Percentiles rank a stretch among this genome's conserved stretches.
These are phyloP conservation scores for Chrysogorgia sp. DNA, from an alignment of 92 coral and sea anemone species.

Conservation along the genomic window DNA sequence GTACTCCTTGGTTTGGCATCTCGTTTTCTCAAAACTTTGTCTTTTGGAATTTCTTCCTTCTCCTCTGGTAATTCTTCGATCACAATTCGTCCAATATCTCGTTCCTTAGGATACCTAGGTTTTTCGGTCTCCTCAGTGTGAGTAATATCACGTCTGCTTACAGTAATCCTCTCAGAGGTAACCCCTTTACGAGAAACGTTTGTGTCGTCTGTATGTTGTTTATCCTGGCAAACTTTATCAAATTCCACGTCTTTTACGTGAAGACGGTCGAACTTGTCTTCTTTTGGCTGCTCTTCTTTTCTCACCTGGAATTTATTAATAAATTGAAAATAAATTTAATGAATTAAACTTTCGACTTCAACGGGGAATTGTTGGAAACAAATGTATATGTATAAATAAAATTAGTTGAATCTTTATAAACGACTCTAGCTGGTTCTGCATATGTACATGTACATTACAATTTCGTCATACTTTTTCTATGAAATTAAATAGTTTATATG, in stretches of 20 bases:
- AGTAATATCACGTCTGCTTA: slow-evolving; percentile 6
- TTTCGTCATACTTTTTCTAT: too few species aligned
- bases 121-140: neutral
- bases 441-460: too few species aligned
- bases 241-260: slow-evolving; percentile 25
- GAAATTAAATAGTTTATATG: too few species aligned
- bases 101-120: neutral
- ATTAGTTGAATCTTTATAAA: too few species aligned
- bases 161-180: slow-evolving; percentile 10
- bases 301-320: neutral
- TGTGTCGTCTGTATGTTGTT: slow-evolving; percentile 23
- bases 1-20: slow-evolving; percentile 5
- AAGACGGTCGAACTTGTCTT: slow-evolving; percentile 6
- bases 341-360: too few species aligned
- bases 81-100: slow-evolving; percentile 8
- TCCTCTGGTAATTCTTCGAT: slow-evolving; percentile 16
- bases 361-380: too few species aligned
- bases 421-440: too few species aligned
- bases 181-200: neutral
- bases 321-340: neutral
- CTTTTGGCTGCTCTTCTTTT: neutral
- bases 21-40: neutral
- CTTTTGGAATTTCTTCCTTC: slow-evolving; percentile 12
- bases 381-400: too few species aligned
- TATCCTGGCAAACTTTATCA: slow-evolving; percentile 11